Base-by-base conservation (phyloP, 2,888 invertebrate genomes). In the Crocallis elinguaria region DNA sequence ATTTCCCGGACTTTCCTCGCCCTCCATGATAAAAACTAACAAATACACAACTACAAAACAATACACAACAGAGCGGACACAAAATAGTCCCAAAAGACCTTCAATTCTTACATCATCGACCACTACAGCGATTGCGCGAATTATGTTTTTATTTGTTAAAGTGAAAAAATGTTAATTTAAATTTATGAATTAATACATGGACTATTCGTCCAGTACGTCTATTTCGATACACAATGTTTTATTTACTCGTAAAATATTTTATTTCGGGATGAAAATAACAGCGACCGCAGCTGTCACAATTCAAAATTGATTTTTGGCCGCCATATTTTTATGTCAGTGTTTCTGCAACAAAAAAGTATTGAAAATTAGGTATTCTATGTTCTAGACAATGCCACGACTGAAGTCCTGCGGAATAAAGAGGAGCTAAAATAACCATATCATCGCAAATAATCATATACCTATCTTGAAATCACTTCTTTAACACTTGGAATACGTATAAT, bases 71-170 rank as follows among this genome's bases (percentile, higher is more conserved):
- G 71, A 69, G 66, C 72, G 70, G 73, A 68, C 76, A 77, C 73
- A 71, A n/a, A n/a, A 71, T 64, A 66, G 30, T 38, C 42, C 49
- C 38, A 50, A 51, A 62, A 75, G 79, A 75, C 82, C 82, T 85
- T 85, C 81, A 77, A 64, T 80, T 84, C 90, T 91, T 91, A 91
- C 91, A 91, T 91, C 91, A 91, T 88, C 91, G 81, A 80, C 78
- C 66, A 82, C 71, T 83, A 82, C 83, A 86, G 21, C 43, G 12
- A 44, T 32, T 19, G 37, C 23, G 13, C 13, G 9, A 17, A 41
- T 42, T 30, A 36, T 36, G 33, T 39, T 46, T 53, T 49, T 13
- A 42, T 32, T 12, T 0, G 14, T 0, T 29, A 6, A 5, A 29
- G 51, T 30, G 63, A 4, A 13, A n/a, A 27, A 23, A 4, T 13